A percentile compares a stretch with the other conserved stretches of the same genome.
Evolutionary conservation across 1,140 invertebrate genomes (phyloP).

Genomic region (Zaprionus tsacasi): DNA sequence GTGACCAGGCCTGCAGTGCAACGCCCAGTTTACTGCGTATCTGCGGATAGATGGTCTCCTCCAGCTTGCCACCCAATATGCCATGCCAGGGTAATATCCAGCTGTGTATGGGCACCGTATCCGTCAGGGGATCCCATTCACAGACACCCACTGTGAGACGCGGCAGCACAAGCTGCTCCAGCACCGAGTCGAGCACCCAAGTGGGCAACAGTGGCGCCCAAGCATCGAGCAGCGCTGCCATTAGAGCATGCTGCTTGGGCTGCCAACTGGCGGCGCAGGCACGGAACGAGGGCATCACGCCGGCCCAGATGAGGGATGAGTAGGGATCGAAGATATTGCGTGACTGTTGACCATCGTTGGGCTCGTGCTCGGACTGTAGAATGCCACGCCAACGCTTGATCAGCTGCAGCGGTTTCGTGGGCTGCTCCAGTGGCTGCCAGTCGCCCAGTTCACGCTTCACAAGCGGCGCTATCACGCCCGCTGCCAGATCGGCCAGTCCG

Average conservation of each 20-base stretch:
- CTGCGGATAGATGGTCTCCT: conserved; percentile 94
- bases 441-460: conserved; percentile 88
- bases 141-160: conserved; percentile 92
- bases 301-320: conserved; percentile 93
- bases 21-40: conserved; percentile 95
- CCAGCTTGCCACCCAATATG: conserved; percentile 86
- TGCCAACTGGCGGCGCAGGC: conserved; percentile 87
- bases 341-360: conserved; percentile 75
- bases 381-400: conserved; percentile 90
- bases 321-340: conserved; percentile 89
- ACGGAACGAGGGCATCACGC: conserved; percentile 91
- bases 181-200: conserved; percentile 93
- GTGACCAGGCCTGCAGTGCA: conserved; percentile 96
- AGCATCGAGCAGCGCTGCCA: conserved; percentile 91
- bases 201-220: conserved; percentile 93
- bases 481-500: conserved; percentile 88
- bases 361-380: conserved; percentile 80
- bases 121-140: conserved; percentile 97
- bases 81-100: conserved; percentile 97
- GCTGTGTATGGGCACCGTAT: conserved; percentile 96
- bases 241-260: conserved; percentile 89
- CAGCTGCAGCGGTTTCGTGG: conserved; percentile 87
- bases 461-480: conserved; percentile 87
- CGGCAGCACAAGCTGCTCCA: conserved; percentile 93
- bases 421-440: conserved; percentile 91